phyloP scores from a whole-genome alignment of 2,113 vertebrate genomes.

The Sorex araneus region DNA sequence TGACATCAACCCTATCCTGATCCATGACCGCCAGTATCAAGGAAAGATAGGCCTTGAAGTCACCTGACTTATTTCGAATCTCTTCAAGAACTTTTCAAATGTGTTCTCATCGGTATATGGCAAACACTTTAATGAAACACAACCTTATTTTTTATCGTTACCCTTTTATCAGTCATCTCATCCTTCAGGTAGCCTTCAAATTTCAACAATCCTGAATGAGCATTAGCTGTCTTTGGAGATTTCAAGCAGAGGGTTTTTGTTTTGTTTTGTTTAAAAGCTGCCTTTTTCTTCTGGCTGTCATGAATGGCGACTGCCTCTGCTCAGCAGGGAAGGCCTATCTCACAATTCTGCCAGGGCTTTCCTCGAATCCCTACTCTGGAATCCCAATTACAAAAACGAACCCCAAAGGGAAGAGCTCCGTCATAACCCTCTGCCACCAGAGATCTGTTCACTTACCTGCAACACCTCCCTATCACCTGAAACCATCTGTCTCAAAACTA shows the following conservation, averaged over 20 bases:
- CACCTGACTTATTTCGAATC: neutral
- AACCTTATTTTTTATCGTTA: slow-evolving; percentile 17
- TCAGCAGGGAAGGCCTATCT: neutral
- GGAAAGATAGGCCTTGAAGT: neutral
- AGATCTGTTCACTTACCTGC: slow-evolving; percentile 83
- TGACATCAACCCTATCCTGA: neutral
- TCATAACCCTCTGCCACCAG: slow-evolving; percentile 54
- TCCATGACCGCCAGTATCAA: slow-evolving; percentile 27
- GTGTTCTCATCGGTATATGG: slow-evolving; percentile 29
- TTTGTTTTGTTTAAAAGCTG: slow-evolving; percentile 29
- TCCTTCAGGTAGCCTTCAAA: slow-evolving; percentile 38
- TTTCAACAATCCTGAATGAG: slow-evolving; percentile 26
- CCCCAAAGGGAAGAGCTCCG: slow-evolving; percentile 65
- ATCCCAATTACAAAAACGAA: slow-evolving; percentile 54
- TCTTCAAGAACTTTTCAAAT: slow-evolving; percentile 62
- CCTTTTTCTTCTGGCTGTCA: slow-evolving; percentile 37
- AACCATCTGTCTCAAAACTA: slow-evolving; percentile 80
- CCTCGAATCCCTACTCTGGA: slow-evolving; percentile 21
- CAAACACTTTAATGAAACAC: slow-evolving; percentile 54
- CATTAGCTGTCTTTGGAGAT: slow-evolving; percentile 3
- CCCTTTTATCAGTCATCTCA: slow-evolving; percentile 44
- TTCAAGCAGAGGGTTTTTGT: slow-evolving; percentile 35
- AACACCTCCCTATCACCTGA: slow-evolving; percentile 80
- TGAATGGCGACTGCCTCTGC: neutral
- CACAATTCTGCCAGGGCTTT: slow-evolving; percentile 3